A percentile compares a stretch with the other conserved stretches of the same genome.
Conservation (phyloP, 2,113 vertebrate species). For the Melanostigma gelatinosum region DNA sequence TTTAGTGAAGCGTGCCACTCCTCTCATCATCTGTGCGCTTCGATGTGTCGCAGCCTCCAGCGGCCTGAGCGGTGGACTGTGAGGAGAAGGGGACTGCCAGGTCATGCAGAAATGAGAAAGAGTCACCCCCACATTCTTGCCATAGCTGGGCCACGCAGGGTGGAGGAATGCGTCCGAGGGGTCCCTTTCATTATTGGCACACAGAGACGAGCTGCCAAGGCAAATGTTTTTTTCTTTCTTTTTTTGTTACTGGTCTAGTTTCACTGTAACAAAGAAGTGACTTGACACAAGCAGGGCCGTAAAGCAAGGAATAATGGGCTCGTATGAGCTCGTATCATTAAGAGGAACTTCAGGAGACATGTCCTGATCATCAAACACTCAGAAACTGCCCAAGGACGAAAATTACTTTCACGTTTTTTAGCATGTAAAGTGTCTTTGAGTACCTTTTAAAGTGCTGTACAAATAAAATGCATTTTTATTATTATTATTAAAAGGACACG, state of each 20-base stretch:
- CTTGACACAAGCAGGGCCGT: not conserved
- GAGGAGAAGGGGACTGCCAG: not conserved
- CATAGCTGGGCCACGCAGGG: conserved; percentile 42
- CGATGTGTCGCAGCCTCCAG: not conserved
- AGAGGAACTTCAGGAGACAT: not conserved
- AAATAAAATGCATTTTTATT: too few relatives aligned
- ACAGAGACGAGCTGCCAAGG: conserved; percentile 18
- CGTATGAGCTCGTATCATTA: not conserved
- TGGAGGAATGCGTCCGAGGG: conserved; percentile 48
- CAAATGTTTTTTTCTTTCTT: conserved; percentile 1
- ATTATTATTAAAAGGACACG: not conserved
- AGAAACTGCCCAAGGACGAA: not conserved
- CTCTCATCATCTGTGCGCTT: conserved; percentile 17
- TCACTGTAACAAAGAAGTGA: not conserved
- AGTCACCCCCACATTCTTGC: conserved; percentile 66
- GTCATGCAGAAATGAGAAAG: conserved; percentile 40
- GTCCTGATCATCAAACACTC: not conserved
- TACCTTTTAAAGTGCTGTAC: too few relatives aligned
- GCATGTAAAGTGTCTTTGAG: too few relatives aligned
- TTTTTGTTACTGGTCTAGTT: not conserved
- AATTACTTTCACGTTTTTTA: too few relatives aligned
- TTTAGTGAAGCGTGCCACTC: conserved; percentile 54
- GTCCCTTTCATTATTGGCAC: conserved; percentile 11
- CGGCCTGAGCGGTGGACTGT: not conserved
- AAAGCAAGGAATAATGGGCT: not conserved